Conservation (phyloP, 1,140 invertebrate species). For the Trichomalopsis sarcophagae region DNA sequence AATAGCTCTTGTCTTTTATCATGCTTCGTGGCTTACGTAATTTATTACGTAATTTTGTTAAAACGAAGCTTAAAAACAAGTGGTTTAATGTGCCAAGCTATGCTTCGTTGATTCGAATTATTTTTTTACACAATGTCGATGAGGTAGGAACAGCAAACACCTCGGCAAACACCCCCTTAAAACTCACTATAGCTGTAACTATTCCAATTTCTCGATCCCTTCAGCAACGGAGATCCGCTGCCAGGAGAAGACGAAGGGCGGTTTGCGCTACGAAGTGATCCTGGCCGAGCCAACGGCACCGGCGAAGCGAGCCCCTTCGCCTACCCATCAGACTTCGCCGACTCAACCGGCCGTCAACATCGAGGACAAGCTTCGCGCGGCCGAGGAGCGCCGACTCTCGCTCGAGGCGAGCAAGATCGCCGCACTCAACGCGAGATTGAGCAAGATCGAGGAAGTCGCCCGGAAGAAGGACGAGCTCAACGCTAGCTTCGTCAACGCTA, state of each 20-base stretch:
- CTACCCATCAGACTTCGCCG: conserved; percentile 70
- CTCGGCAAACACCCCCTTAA: background rate
- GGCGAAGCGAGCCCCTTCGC: conserved; percentile 80
- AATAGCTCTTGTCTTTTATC: background rate
- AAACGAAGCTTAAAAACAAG: no score
- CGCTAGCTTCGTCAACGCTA: conserved; percentile 86
- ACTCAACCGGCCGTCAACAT: conserved; percentile 82
- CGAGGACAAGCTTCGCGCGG: conserved; percentile 91
- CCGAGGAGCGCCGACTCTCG: conserved; percentile 91
- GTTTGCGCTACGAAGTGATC: conserved; percentile 94
- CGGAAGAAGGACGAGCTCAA: conserved; percentile 92
- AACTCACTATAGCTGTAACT: background rate
- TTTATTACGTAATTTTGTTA: no score
- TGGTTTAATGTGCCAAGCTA: background rate
- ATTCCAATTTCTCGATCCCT: conserved; percentile 38
- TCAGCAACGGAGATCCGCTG: conserved; percentile 90
- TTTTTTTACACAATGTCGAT: background rate
- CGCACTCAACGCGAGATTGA: conserved; percentile 85
- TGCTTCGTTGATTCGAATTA: no score
- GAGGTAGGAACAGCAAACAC: background rate
- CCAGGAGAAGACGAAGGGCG: conserved; percentile 91
- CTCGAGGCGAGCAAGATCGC: conserved; percentile 90
- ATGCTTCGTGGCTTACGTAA: background rate
- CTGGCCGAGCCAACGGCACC: conserved; percentile 86
- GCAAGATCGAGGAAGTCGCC: conserved; percentile 91